Conservation (phyloP, 2,113 vertebrate genomes). For the Isichthys henryi region DNA sequence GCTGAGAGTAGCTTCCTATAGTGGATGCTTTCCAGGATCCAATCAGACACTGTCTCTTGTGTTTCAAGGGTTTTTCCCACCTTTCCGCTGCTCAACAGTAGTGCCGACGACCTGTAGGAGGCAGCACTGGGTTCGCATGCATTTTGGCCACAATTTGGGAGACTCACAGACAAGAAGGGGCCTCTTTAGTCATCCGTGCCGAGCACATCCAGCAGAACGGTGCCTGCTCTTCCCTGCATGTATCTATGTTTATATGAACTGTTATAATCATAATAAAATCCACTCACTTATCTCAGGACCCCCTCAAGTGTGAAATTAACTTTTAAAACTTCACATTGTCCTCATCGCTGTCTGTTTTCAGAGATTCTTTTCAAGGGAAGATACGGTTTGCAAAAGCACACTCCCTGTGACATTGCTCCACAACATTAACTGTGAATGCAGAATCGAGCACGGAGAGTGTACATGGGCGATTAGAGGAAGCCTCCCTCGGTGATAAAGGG, state of each 20-base stretch:
- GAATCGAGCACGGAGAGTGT: neutral
- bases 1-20: constrained; percentile 59
- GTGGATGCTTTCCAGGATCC: constrained; percentile 51
- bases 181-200: neutral
- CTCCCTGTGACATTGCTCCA: neutral
- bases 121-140: neutral
- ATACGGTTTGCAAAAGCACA: neutral
- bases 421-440: neutral
- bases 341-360: neutral
- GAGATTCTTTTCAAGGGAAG: neutral
- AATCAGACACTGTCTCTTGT: constrained; percentile 54
- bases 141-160: neutral
- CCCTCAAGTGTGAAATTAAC: neutral
- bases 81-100: neutral
- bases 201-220: neutral
- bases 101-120: neutral
- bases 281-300: neutral
- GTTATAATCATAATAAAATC: neutral
- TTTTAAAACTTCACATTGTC: neutral
- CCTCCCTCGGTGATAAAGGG: neutral
- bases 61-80: constrained; percentile 36
- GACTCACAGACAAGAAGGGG: neutral
- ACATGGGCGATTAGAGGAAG: neutral
- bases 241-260: neutral
- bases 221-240: neutral